These are phyloP conservation scores for Sarcophaga caerulescens DNA, from an alignment of 2,888 invertebrate species.

Conservation along the genomic window DNA sequence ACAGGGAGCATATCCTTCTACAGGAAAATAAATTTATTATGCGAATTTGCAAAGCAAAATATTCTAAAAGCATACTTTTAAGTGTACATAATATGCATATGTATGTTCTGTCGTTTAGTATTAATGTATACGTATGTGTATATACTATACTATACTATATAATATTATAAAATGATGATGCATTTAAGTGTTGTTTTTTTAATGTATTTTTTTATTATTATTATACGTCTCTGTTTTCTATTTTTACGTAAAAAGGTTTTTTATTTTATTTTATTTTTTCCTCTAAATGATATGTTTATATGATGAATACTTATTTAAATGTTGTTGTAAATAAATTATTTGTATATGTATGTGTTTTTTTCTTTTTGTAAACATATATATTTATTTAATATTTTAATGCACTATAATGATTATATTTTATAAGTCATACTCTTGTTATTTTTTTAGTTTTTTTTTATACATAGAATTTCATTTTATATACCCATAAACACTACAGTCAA, in stretches of 20 bases:
- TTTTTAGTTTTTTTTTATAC: constrained; percentile 2
- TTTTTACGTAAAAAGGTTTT: too few species aligned
- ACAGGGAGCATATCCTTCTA: neutral
- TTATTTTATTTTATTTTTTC: too few species aligned
- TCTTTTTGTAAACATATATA: neutral
- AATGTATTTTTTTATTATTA: neutral
- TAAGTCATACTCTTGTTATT: neutral
- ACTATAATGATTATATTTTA: neutral
- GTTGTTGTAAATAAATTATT: neutral
- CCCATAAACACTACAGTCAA: too few species aligned
- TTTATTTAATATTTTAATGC: constrained; percentile 27
- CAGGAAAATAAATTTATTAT: neutral
- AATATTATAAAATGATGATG: neutral
- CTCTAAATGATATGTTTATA: neutral
- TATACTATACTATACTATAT: too few species aligned
- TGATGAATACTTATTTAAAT: neutral
- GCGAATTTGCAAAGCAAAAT: neutral
- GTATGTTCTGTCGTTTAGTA: neutral
- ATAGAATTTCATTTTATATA: constrained; percentile 17
- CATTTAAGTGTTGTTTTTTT: constrained; percentile 38
- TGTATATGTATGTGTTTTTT: neutral
- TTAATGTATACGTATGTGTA: neutral
- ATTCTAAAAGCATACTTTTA: neutral
- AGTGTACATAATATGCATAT: neutral
- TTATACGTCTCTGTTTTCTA: too few species aligned